Base-by-base conservation (phyloP, 2,113 vertebrate genomes). In the Pungitius pungitius region DNA sequence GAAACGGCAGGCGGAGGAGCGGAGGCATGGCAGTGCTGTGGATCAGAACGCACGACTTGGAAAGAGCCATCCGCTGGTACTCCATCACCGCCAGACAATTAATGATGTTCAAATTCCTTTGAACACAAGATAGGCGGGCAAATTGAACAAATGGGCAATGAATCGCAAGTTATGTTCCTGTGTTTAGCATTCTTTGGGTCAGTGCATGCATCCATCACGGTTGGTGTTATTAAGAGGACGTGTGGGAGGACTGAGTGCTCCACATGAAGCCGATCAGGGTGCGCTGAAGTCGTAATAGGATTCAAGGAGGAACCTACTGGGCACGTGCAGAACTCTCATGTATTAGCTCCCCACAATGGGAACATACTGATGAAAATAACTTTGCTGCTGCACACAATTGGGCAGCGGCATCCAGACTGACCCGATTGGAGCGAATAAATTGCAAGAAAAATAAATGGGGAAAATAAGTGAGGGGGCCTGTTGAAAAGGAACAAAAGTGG, bases 191-290 rank as follows among this genome's bases (percentile, higher is more conserved):
- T 89, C 61, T 59, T 67, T 63, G 27, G 54, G 43, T 64, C 37
- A 35, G 33, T 66, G 68, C 43, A 67, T 65, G 74, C 82, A 87
- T 82, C 74, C 56, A 77, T 85, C 70, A 85, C 78, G 76, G 83
- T 83, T 75, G 79, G 78, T 72, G 75, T 77, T 73, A 77, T 80
- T 78, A 81, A 60, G 69, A 43, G 55, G 75, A 83, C 7, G 26
- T 70, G 85, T 82, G 68, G 79, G 76, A 85, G 69, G 80, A 77
- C 33, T 43, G 64, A 52, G 26, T 54, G 8, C 59, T 78, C 78
- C 77, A 85, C 69, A 3, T 73, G 68, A 22, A 77, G 76, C 78
- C 78, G 78, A 74, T 84, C 80, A 69, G 47, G 27, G 67, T 75
- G 77, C 59, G 64, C 54, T 69, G 22, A 80, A 33, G 43, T 72